Base-by-base conservation (phyloP, 2,113 vertebrate species). In the Hippocampus zosterae region DNA sequence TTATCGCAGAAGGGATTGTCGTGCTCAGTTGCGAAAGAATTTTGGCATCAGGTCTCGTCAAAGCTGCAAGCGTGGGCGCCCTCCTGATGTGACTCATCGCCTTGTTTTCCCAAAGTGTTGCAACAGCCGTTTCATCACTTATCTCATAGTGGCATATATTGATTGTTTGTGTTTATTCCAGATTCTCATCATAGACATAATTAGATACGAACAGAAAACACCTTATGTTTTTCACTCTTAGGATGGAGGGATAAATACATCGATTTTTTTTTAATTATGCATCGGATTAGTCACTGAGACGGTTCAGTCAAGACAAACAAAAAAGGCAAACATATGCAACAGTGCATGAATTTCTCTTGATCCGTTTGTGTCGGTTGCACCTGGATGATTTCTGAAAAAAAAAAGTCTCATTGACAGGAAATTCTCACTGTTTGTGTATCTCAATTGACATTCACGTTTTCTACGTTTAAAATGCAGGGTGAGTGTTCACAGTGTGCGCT, bases 121-220 rank as follows among this genome's bases (percentile, higher is more conserved):
- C 50, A 73, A 66, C 81, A 79, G 46, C 80, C 67, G 27, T 27
- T 67, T 78, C 23, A n/a, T 33, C 78, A 72, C 55, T 59, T 33
- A 70, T 19, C 59, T 69, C 63, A 52, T 73, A 64, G 61, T 42
- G 6, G 46, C 1, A 66, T 69, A 15, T 46, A 11, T n/a, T 72
- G 12, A 69, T 50, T n/a, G 25, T 71, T 67, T 69, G 33, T 37
- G 33, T 37, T 37, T 16, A 52, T 50, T 18, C 48, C 15, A 50
- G 48, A 50, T 33, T 27, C 18, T 41, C 19, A 15, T 37, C 33
- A 37, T 37, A 21, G 8, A 27, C 5, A 40, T 40, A 33, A 62
- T 19, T 21, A 12, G 19, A 8, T 4, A 62, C 21, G 2, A 62
- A 9, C 16, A 62, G 8, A 21, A 18, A 21, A 21, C 12, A 8